Base-by-base conservation (phyloP, 2,797 vertebrate genomes). In the Premnoplex brunnescens region DNA sequence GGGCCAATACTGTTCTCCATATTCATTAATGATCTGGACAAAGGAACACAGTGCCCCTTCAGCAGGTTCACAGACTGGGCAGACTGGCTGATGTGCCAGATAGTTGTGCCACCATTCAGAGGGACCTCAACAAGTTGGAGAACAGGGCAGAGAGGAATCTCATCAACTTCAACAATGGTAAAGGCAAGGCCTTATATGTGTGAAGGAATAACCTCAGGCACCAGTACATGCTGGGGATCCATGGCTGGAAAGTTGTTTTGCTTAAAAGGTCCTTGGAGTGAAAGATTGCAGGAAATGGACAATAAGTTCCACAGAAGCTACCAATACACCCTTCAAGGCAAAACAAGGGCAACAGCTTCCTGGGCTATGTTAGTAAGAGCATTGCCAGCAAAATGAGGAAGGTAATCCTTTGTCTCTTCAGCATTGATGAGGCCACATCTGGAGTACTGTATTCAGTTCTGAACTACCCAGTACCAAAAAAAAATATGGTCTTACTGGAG, bases 81-180 rank as follows among this genome's bases (percentile, higher is more conserved):
- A 6, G 41, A 58, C 34, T 73, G 36, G 5, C 24, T 62, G 46
- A 15, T 26, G 49, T 52, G 15, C 78, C 59, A 51, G 8, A 5
- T 13, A 9, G 6, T 19, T 48, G 20, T 78, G 71, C 41, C 9
- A 3, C 43, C n/a, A 5, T 52, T 52, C 58, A 52, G 37, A 58
- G 58, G 14, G 28, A 58, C 37, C 0, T 0, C 0, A 0, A 34
- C 63, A 85, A 60, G 14, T 14, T 85, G 74, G 12, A 72, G 34
- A 88, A 46, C 21, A 82, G 23, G 41, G 37, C 21, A 72, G 32
- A 46, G 46, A 60, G 43, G 28, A 64, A 64, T 73, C 41, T 41
- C 6, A 54, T 76, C 32, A 60, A 2, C 36, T 52, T 75, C 51
- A 58, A 3, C 7, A n/a, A 18, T 4, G 17, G 10, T 26, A 66